Evolutionary conservation across 2,113 vertebrate species (phyloP).

Genomic region (Heloderma charlesbogerti): DNA sequence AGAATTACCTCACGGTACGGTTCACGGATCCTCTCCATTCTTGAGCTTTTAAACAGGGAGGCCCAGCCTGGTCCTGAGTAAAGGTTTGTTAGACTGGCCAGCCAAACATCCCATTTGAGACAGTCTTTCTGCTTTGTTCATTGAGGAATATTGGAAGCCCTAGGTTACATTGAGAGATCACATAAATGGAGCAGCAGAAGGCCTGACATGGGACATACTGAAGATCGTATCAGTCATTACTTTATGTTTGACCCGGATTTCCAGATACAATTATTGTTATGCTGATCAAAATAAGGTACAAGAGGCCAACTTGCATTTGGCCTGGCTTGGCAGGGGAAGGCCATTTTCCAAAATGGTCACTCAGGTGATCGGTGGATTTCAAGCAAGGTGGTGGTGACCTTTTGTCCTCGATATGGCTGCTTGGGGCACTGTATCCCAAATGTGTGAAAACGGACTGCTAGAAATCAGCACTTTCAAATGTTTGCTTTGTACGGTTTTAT

Average conservation of each 20-base stretch:
- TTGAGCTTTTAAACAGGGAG: not conserved
- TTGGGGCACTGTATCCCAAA: not conserved
- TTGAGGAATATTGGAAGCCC: not conserved
- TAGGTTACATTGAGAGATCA: too few relatives aligned
- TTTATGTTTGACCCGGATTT: not conserved
- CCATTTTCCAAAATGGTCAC: not conserved
- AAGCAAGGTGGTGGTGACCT: not conserved
- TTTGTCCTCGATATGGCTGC: not conserved
- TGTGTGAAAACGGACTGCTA: not conserved
- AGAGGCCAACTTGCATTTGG: not conserved
- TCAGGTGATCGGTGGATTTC: not conserved
- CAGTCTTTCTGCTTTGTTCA: not conserved
- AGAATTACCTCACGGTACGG: not conserved
- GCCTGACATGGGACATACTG: not conserved
- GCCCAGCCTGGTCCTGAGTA: not conserved
- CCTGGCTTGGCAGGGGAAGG: not conserved
- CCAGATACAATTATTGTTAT: not conserved
- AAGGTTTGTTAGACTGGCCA: too few relatives aligned
- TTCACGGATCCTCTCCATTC: too few relatives aligned
- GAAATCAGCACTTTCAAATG: not conserved
- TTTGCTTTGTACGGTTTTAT: not conserved
- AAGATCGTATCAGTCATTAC: not conserved
- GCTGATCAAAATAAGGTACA: not conserved
- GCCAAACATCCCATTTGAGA: not conserved
- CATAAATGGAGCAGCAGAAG: not conserved